Evolutionary conservation across 2,113 vertebrate genomes (phyloP).

Genomic region (Vicugna pacos): DNA sequence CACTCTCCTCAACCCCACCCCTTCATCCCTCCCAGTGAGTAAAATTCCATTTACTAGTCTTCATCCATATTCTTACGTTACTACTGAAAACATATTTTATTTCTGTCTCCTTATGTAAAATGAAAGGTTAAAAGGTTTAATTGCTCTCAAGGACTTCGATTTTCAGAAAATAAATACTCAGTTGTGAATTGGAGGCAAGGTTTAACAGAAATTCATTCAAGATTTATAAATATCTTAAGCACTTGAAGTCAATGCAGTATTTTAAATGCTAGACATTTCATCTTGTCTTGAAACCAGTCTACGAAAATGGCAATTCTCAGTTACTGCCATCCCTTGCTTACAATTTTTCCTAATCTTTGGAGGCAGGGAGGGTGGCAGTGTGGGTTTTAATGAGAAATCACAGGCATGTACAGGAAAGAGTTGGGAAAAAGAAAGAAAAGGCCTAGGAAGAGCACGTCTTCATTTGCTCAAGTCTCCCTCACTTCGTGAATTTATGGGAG

Average conservation of each 20-base stretch:
- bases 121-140: constrained; percentile 16
- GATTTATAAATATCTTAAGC: constrained; percentile 41
- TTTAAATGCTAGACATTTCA: neutral
- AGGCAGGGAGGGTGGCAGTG: neutral
- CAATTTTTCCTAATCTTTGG: neutral
- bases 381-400: neutral
- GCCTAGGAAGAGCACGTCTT: neutral
- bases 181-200: neutral
- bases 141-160: neutral
- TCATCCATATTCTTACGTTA: neutral
- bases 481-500: neutral
- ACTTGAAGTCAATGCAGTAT: neutral
- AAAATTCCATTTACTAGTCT: neutral
- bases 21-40: neutral
- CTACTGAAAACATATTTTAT: neutral
- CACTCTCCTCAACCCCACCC: neutral
- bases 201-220: constrained; percentile 19
- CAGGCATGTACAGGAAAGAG: neutral
- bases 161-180: constrained; percentile 42
- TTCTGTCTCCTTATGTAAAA: neutral
- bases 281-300: neutral
- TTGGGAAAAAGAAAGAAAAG: neutral
- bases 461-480: neutral
- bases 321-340: neutral
- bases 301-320: neutral